Evolutionary conservation across 2,888 invertebrate species (phyloP).

Genomic region (Cryptus armator): DNA sequence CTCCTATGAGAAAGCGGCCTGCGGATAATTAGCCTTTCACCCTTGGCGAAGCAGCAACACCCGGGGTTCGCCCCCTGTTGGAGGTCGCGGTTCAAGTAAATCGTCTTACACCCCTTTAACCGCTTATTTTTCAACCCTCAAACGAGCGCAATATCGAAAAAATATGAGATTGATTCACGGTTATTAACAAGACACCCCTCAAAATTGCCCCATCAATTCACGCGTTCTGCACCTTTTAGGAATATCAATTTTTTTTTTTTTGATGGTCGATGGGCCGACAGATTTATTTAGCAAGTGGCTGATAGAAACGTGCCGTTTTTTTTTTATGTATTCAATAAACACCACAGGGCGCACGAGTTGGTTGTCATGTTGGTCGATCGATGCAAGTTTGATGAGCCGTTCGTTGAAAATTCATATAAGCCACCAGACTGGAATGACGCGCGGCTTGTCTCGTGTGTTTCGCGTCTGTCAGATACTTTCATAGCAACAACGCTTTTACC

Average conservation of each 20-base stretch:
- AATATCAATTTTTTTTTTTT: background rate
- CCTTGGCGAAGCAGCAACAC: background rate
- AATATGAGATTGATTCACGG: background rate
- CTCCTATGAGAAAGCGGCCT: constrained; percentile 11
- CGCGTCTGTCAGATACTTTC: constrained; percentile 39
- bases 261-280: background rate
- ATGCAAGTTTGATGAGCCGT: constrained; percentile 51
- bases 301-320: constrained; percentile 10
- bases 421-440: constrained; percentile 43
- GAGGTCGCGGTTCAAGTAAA: background rate
- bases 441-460: constrained; percentile 37
- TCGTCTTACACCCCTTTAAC: constrained; percentile 8
- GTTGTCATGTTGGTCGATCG: constrained; percentile 29
- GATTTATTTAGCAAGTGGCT: constrained; percentile 31
- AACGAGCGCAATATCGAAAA: background rate
- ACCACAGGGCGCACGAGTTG: background rate
- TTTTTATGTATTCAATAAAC: constrained; percentile 38
- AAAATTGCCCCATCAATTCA: constrained; percentile 1
- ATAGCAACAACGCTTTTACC: constrained; percentile 17
- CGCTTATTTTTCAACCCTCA: background rate
- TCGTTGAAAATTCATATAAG: constrained; percentile 44
- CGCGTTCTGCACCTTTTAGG: background rate
- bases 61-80: background rate
- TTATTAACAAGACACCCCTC: background rate
- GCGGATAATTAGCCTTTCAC: constrained; percentile 34